phyloP scores from a whole-genome alignment of 2,888 invertebrate genomes.

The Ceratothoa steindachneri region DNA sequence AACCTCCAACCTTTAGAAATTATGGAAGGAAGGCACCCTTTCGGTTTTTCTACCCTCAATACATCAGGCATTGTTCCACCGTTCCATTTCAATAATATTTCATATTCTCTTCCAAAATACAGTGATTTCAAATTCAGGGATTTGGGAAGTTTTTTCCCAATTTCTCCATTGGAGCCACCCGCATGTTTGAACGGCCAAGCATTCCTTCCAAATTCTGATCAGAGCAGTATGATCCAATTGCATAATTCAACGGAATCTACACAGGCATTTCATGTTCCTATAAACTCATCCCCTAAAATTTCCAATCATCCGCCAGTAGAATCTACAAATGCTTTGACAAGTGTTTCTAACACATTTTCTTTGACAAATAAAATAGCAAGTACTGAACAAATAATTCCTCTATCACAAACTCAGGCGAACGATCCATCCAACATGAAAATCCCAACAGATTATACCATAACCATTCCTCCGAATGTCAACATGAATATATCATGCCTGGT shows the following conservation, averaged over 20 bases:
- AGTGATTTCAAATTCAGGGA: not conserved
- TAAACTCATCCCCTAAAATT: not conserved
- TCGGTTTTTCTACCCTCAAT: not conserved
- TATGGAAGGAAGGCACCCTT: not conserved
- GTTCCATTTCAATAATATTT: not conserved
- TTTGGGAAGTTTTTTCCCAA: not conserved
- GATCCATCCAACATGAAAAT: not conserved
- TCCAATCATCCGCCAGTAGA: not conserved
- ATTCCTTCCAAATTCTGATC: not conserved
- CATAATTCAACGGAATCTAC: not conserved
- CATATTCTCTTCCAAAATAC: not conserved
- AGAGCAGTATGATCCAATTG: not conserved
- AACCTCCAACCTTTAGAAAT: not conserved
- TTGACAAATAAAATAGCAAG: not conserved
- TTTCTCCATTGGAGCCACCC: not conserved
- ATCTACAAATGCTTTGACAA: not conserved
- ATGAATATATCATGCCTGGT: not conserved
- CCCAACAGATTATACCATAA: not conserved
- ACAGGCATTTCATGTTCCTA: not conserved
- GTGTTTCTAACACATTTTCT: not conserved
- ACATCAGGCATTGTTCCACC: not conserved
- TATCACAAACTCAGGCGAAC: too few species aligned
- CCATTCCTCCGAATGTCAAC: not conserved
- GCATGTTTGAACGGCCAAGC: not conserved
- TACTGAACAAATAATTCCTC: not conserved